A percentile compares a stretch with the other conserved stretches of the same genome.
Conservation (phyloP, 2,113 vertebrate genomes). For the Nesospiza acunhae region DNA sequence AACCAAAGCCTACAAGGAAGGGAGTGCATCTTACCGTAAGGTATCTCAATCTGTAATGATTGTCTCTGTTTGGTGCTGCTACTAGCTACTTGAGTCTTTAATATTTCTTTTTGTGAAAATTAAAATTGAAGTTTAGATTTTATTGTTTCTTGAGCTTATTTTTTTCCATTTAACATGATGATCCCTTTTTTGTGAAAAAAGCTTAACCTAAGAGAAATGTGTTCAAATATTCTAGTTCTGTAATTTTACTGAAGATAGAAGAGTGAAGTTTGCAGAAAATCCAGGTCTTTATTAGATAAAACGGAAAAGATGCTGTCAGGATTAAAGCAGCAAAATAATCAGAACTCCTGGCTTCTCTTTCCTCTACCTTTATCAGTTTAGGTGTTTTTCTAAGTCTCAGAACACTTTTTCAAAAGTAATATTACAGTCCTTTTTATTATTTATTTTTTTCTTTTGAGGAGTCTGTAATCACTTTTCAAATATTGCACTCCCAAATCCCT, state of each 20-base stretch:
- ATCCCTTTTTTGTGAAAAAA: neutral
- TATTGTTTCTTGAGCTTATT: neutral
- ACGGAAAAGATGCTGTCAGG: neutral
- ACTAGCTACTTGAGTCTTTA: neutral
- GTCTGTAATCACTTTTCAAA: neutral
- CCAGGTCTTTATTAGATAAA: neutral
- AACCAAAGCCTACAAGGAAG: neutral
- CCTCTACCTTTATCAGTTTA: neutral
- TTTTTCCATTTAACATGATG: neutral
- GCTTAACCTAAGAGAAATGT: neutral
- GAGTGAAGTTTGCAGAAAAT: neutral
- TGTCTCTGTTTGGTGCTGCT: neutral
- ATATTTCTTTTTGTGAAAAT: neutral
- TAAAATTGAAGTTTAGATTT: neutral
- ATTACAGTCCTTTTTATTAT: neutral
- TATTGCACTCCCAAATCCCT: neutral
- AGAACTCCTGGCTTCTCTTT: neutral
- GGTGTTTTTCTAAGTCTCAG: neutral
- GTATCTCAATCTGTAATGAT: neutral
- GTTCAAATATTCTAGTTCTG: neutral
- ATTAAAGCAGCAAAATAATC: conserved; percentile 3
- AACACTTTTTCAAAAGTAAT: neutral
- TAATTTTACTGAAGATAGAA: neutral
- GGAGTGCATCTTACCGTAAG: neutral
- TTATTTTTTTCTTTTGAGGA: neutral